Evolutionary conservation across 1,140 invertebrate species (phyloP).

Genomic region (Melanaphis sacchari): DNA sequence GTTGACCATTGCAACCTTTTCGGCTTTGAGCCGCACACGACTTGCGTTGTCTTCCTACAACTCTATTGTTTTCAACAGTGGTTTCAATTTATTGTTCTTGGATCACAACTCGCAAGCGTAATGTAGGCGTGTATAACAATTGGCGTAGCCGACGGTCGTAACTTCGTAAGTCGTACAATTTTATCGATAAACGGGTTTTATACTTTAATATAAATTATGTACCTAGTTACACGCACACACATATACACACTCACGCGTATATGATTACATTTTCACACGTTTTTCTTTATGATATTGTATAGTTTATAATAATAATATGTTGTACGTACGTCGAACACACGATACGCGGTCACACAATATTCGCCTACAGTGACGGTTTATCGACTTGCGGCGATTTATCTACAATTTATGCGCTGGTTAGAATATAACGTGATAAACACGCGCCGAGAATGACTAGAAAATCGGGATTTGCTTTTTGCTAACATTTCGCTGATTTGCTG

Average conservation of each 20-base stretch:
- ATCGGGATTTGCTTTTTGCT: background rate
- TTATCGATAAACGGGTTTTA: conserved; percentile 21
- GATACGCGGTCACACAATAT: background rate
- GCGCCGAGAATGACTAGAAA: background rate
- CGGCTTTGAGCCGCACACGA: background rate
- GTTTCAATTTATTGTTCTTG: conserved; percentile 25
- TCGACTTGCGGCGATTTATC: background rate
- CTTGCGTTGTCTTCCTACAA: background rate
- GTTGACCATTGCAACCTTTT: conserved; percentile 7
- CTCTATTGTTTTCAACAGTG: background rate
- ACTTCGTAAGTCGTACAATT: background rate
- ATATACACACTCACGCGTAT: background rate
- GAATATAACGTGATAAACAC: no score
- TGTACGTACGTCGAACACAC: background rate
- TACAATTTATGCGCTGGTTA: no score
- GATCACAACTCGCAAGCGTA: background rate
- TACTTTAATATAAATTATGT: background rate
- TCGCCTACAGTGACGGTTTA: background rate
- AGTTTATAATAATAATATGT: no score
- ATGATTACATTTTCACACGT: background rate
- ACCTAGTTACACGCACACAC: background rate
- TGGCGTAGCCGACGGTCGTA: background rate
- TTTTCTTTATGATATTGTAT: background rate
- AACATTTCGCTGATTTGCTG: background rate
- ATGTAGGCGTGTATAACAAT: background rate